A percentile compares a stretch with the other conserved stretches of the same genome.
These are phyloP conservation scores for Noctua fimbriata DNA, from an alignment of 2,888 invertebrate genomes.

Conservation along the genomic window DNA sequence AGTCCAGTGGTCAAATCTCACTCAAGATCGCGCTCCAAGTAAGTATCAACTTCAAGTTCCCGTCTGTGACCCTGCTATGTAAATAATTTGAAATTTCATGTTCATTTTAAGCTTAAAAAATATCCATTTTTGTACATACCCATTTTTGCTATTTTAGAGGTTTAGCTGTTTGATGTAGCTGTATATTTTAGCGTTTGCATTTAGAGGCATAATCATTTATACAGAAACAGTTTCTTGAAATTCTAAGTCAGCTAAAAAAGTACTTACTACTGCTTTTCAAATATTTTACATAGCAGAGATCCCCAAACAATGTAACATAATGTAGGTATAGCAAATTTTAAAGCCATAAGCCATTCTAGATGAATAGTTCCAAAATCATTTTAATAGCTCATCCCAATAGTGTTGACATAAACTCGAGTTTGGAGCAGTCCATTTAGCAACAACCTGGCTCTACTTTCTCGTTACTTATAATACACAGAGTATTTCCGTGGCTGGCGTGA, in stretches of 20 bases:
- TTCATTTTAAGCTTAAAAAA: slow-evolving; percentile 20
- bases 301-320: slow-evolving; percentile 13
- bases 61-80: slow-evolving; percentile 53
- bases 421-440: slow-evolving; percentile 52
- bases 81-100: slow-evolving; percentile 43
- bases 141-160: slow-evolving; percentile 23
- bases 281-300: slow-evolving; percentile 56
- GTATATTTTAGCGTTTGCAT: slow-evolving; percentile 28
- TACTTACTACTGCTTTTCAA: not conserved
- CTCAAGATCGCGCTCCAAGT: slow-evolving; percentile 94
- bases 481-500: not conserved
- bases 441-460: not conserved
- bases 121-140: slow-evolving; percentile 15
- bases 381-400: slow-evolving; percentile 33
- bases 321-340: slow-evolving; percentile 18
- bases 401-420: slow-evolving; percentile 22
- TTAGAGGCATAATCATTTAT: slow-evolving; percentile 26
- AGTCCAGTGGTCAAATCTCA: slow-evolving; percentile 94
- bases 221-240: not conserved
- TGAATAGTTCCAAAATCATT: slow-evolving; percentile 43
- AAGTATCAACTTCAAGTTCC: slow-evolving; percentile 79
- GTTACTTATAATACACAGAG: slow-evolving; percentile 5
- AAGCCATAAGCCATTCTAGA: slow-evolving; percentile 39
- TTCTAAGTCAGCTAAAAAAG: not conserved
- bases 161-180: slow-evolving; percentile 14